Evolutionary conservation across 2,888 invertebrate genomes (phyloP).

Genomic region (Deroplatys truncata): DNA sequence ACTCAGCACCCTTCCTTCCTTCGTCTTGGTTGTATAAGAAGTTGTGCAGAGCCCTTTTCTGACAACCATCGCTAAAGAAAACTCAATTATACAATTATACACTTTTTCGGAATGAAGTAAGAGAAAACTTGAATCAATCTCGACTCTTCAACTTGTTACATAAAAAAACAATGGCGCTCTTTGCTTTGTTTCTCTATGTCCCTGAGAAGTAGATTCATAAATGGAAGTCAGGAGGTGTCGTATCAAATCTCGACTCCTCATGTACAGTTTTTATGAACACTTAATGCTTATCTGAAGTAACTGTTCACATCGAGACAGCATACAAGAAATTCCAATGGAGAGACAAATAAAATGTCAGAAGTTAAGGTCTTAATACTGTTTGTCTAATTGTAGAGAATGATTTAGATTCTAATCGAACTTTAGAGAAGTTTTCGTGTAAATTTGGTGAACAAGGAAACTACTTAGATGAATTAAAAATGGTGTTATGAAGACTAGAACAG

Average conservation of each 20-base stretch:
- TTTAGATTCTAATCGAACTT: too few relatives aligned
- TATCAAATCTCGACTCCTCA: not conserved
- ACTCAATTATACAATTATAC: slow-evolving; percentile 27
- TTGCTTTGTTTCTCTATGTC: not conserved
- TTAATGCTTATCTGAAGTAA: too few relatives aligned
- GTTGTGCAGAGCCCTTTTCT: slow-evolving; percentile 1
- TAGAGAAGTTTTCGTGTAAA: too few relatives aligned
- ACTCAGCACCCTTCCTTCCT: not conserved
- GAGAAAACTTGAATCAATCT: slow-evolving; percentile 23
- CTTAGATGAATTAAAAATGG: too few relatives aligned
- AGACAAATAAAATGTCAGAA: too few relatives aligned
- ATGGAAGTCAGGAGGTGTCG: too few relatives aligned
- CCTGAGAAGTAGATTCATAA: not conserved
- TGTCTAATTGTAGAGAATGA: too few relatives aligned
- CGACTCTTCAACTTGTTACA: not conserved
- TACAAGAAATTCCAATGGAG: too few relatives aligned
- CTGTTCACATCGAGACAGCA: too few relatives aligned
- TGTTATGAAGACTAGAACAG: too few relatives aligned
- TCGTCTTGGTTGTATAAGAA: not conserved
- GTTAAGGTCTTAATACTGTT: too few relatives aligned
- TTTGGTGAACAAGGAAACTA: too few relatives aligned
- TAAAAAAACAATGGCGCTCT: not conserved
- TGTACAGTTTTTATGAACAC: not conserved
- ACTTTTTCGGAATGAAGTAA: not conserved
- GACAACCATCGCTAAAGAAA: slow-evolving; percentile 19